These are phyloP conservation scores for Cyrtonyx montezumae DNA, from an alignment of 2,113 vertebrate species.

Conservation along the genomic window DNA sequence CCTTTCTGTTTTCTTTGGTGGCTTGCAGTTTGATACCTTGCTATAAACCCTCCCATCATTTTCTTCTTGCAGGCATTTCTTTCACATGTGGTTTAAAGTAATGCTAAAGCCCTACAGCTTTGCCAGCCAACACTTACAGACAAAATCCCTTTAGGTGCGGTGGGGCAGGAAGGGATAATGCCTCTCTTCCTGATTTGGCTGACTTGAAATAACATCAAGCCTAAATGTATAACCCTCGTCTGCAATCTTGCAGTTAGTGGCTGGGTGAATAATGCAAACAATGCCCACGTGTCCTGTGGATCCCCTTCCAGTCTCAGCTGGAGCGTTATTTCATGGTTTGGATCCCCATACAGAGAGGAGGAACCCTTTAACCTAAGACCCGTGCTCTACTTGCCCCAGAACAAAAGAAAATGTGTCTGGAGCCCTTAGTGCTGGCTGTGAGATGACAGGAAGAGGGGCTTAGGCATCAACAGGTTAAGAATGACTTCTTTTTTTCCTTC, in stretches of 20 bases:
- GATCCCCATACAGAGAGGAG: neutral
- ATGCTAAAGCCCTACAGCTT: neutral
- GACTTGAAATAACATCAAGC: neutral
- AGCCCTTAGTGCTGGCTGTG: neutral
- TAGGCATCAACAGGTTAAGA: neutral
- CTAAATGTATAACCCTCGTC: too few relatives aligned
- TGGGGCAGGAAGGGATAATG: neutral
- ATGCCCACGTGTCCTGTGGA: fast-evolving
- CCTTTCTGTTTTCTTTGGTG: neutral
- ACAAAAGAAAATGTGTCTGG: neutral
- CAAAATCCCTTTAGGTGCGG: neutral
- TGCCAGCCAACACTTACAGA: neutral
- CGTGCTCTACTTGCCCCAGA: fast-evolving
- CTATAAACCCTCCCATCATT: neutral
- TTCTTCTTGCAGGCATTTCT: neutral
- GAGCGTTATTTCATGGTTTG: fast-evolving
- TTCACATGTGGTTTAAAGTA: neutral
- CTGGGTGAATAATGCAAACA: neutral
- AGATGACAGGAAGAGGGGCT: neutral
- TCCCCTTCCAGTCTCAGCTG: neutral
- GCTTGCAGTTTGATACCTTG: neutral
- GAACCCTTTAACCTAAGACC: neutral
- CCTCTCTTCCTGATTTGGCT: neutral
- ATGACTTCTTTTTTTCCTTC: neutral
- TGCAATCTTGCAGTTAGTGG: too few relatives aligned